A percentile compares a stretch with the other conserved stretches of the same genome.
Conservation (phyloP, 2,888 invertebrate species). For the Tubulanus polymorphus region DNA sequence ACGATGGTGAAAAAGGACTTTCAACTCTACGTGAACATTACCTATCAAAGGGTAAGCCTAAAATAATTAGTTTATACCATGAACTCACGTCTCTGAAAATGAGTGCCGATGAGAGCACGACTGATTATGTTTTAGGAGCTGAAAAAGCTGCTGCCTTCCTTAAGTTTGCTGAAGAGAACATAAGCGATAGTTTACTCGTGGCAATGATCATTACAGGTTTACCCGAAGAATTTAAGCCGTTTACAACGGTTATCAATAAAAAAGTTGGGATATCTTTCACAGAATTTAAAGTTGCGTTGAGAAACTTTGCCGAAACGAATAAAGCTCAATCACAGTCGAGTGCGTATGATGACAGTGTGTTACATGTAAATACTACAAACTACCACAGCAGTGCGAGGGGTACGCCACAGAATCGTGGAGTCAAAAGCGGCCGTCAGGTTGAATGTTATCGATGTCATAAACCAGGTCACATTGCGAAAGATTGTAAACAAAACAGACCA, state of each 20-base stretch:
- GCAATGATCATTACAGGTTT: constrained; percentile 17
- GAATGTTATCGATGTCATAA: constrained; percentile 54
- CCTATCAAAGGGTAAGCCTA: constrained; percentile 6
- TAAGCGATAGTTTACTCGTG: constrained; percentile 14
- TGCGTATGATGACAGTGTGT: too few relatives aligned
- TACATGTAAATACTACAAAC: too few relatives aligned
- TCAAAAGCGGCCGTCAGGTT: too few relatives aligned
- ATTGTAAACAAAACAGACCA: too few relatives aligned
- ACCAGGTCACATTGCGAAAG: constrained; percentile 53
- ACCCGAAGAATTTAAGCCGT: constrained; percentile 9
- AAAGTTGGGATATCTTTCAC: constrained; percentile 3
- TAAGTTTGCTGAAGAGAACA: constrained; percentile 7
- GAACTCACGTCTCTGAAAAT: constrained; percentile 8
- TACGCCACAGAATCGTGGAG: too few relatives aligned
- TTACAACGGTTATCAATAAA: constrained; percentile 10
- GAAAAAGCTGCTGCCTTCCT: constrained; percentile 12
- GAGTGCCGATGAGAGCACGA: constrained; percentile 5
- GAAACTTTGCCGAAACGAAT: constrained; percentile 7
- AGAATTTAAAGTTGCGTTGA: constrained; percentile 15
- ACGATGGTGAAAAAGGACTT: constrained; percentile 15
- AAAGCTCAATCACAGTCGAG: neutral
- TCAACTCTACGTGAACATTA: constrained; percentile 11
- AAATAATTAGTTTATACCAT: constrained; percentile 4
- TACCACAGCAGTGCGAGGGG: too few relatives aligned
- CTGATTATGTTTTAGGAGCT: constrained; percentile 16